phyloP scores from a whole-genome alignment of 1,140 invertebrate genomes.

The Dendroctonus valens region DNA sequence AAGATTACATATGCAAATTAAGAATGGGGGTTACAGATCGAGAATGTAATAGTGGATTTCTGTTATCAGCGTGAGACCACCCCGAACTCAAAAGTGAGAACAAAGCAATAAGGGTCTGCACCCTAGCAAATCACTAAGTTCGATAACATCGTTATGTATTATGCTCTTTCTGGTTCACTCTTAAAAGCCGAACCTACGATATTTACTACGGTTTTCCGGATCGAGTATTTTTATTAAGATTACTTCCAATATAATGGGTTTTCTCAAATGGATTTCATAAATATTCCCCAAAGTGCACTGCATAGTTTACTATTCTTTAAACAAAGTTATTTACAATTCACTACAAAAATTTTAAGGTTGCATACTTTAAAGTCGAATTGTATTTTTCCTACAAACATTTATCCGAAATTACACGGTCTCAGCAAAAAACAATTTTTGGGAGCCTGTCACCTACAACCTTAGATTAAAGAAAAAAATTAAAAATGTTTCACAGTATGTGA shows the following conservation, averaged over 20 bases:
- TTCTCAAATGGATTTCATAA: neutral
- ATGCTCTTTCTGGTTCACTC: conserved; percentile 17
- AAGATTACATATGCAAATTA: conserved; percentile 44
- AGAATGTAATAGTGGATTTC: conserved; percentile 44
- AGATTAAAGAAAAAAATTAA: no score
- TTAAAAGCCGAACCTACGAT: conserved; percentile 14
- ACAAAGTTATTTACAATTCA: no score
- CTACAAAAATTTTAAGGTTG: no score
- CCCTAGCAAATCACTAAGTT: conserved; percentile 48
- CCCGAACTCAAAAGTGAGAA: conserved; percentile 50
- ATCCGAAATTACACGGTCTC: no score
- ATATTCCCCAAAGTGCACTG: no score
- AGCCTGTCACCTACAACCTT: no score
- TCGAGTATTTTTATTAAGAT: neutral
- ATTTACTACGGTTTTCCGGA: conserved; percentile 3
- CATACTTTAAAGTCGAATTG: no score
- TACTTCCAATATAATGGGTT: neutral
- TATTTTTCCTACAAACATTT: no score
- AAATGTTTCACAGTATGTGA: no score
- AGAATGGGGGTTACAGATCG: conserved; percentile 36
- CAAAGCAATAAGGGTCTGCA: conserved; percentile 48
- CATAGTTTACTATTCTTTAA: no score
- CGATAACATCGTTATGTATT: conserved; percentile 49
- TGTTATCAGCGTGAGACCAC: conserved; percentile 47
- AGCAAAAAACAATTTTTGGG: no score